Conservation (phyloP, 1,140 invertebrate species). For the Caenorhabditis remanei region DNA sequence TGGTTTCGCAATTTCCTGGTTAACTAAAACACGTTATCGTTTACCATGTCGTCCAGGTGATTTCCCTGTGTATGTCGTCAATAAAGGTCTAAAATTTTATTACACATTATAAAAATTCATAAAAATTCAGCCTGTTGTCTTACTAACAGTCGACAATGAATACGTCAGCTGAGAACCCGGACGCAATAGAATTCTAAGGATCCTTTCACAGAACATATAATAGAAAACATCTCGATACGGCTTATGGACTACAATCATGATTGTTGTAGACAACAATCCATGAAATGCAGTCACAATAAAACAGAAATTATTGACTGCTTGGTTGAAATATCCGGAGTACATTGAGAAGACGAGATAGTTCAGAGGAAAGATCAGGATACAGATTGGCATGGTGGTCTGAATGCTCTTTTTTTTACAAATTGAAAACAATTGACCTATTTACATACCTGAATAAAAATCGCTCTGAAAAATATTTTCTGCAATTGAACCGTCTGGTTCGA, state of each 20-base stretch:
- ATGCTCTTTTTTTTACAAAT: neutral
- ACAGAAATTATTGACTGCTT: slow-evolving; percentile 6
- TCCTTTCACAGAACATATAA: neutral
- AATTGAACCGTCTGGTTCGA: neutral
- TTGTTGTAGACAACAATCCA: neutral
- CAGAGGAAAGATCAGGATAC: neutral
- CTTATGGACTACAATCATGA: slow-evolving; percentile 14
- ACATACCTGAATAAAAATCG: slow-evolving; percentile 17
- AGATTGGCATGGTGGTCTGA: slow-evolving; percentile 11
- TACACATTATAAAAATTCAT: neutral
- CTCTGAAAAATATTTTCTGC: neutral
- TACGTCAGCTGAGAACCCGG: neutral
- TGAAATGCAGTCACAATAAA: slow-evolving; percentile 23
- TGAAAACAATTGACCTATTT: no score
- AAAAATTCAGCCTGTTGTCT: neutral
- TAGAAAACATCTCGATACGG: neutral
- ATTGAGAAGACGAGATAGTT: neutral
- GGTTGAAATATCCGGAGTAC: slow-evolving; percentile 23
- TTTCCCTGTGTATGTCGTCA: no score
- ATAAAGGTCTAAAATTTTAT: no score
- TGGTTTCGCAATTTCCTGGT: no score
- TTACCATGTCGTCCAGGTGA: no score
- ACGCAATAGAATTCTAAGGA: neutral
- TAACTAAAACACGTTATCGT: no score
- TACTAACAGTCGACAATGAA: neutral